Base-by-base conservation (phyloP, 2,113 vertebrate species). In the Calonectris borealis region DNA sequence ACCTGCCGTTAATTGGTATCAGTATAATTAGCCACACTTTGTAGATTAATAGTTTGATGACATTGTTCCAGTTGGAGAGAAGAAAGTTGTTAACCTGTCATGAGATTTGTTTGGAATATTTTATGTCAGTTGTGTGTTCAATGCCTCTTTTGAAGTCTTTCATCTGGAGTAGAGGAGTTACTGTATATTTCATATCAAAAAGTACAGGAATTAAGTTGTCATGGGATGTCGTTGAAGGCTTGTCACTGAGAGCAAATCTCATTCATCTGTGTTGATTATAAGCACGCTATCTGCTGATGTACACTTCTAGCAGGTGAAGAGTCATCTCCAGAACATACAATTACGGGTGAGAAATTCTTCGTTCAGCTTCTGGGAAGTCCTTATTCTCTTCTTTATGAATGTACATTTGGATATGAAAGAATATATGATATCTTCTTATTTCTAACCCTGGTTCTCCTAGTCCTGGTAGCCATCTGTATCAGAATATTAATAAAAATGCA, bases 401-500 rank as follows among this genome's bases (percentile, higher is more conserved):
- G 5, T 69, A 10, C 1, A 0, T 36, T 48, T 49, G 26, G 38
- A 19, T 79, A 11, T 3, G 49, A 20, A 62, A 40, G 27, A n/a
- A 22, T 7, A 12, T 9, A 4, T 6, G 6, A 5, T 24, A 15
- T 4, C 13, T 48, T 65, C 16, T 20, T 20, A 14, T 34, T 62
- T 51, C 34, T 68, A 58, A 19, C 12, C 11, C 9, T 34, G 24
- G 9, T 31, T 38, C 14, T 78, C 34, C n/a, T 44, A 22, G 27
- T 44, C 24, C 60, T n/a, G 31, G 12, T 61, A 54, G n/a, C 72
- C 38, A 14, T 7, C 32, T 44, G 16, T 25, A 16, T 18, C 44
- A 26, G 46, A 22, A 13, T 44, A 32, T 27, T n/a, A 16, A 34
- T 34, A n/a, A 3, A 0, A 2, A 3, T 4, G 20, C 10, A 24